Percentiles rank a stretch among this genome's conserved stretches.
Conservation (phyloP, 64 coral and sea anemone species). For the Porites australiensis region DNA sequence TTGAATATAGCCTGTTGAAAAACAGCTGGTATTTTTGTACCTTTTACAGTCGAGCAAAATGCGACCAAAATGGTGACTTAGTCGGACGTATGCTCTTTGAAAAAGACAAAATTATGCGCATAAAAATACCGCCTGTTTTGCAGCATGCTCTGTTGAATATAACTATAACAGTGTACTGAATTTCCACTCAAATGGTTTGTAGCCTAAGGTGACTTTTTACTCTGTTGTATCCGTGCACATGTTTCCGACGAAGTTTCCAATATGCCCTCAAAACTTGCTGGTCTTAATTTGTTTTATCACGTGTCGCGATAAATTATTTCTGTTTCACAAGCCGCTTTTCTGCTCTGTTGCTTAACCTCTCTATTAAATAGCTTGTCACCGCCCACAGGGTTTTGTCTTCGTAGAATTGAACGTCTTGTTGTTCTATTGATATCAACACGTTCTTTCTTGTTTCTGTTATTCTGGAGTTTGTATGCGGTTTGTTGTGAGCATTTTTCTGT, state of each 20-base stretch:
- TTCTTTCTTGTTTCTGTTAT: background rate
- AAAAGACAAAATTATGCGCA: too few species aligned
- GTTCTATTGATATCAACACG: background rate
- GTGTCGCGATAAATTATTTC: background rate
- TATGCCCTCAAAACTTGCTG: background rate
- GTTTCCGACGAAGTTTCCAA: background rate
- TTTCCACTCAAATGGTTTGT: background rate
- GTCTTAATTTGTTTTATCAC: background rate
- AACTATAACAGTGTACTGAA: too few species aligned
- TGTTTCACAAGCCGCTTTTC: background rate
- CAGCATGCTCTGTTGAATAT: too few species aligned
- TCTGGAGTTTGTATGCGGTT: conserved; percentile 16
- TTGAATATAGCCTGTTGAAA: background rate
- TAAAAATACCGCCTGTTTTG: too few species aligned
- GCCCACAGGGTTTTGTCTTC: background rate
- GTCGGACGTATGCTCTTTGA: too few species aligned
- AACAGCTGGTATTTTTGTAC: too few species aligned
- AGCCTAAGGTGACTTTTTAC: too few species aligned
- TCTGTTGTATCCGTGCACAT: background rate
- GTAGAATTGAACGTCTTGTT: background rate
- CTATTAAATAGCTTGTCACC: background rate
- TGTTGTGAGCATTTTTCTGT: background rate
- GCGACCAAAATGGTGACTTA: too few species aligned
- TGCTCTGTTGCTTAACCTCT: background rate
- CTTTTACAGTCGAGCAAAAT: too few species aligned